Percentiles rank a stretch among this genome's conserved stretches.
These are phyloP conservation scores for Philopotamus ludificatus DNA, from an alignment of 1,140 invertebrate species.

Conservation along the genomic window DNA sequence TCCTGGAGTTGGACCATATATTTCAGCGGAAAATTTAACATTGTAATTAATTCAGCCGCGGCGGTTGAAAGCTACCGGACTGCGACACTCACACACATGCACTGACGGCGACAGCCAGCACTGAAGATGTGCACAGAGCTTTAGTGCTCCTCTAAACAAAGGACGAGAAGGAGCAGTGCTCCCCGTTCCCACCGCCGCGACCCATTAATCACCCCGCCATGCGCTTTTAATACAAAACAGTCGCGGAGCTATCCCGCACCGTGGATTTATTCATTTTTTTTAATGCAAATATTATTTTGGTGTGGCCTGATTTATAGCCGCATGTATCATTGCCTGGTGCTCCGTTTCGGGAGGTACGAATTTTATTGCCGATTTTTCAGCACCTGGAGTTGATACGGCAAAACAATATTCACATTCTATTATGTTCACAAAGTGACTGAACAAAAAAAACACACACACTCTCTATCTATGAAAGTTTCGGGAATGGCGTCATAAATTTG, in stretches of 20 bases:
- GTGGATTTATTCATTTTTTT: not conserved
- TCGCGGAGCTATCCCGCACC: not conserved
- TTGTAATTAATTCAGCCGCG: not conserved
- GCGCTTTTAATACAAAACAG: conserved; percentile 20
- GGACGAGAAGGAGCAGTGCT: not conserved
- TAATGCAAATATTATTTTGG: not conserved
- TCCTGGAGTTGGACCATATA: not conserved
- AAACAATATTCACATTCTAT: no score
- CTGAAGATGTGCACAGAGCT: not conserved
- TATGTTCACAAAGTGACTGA: no score
- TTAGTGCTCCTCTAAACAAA: conserved; percentile 12
- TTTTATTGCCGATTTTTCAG: not conserved
- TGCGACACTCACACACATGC: not conserved
- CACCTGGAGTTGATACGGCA: no score
- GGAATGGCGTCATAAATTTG: no score
- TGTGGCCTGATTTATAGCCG: not conserved
- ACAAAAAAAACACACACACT: no score
- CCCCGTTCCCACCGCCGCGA: not conserved
- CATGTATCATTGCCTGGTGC: not conserved
- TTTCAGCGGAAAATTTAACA: not conserved
- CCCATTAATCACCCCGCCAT: conserved; percentile 17
- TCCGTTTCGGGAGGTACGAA: not conserved
- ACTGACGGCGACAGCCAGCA: not conserved
- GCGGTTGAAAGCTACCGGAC: not conserved
- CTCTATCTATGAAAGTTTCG: no score